Base-by-base conservation (phyloP, 2,888 invertebrate genomes). In the Calliopum simillimum region DNA sequence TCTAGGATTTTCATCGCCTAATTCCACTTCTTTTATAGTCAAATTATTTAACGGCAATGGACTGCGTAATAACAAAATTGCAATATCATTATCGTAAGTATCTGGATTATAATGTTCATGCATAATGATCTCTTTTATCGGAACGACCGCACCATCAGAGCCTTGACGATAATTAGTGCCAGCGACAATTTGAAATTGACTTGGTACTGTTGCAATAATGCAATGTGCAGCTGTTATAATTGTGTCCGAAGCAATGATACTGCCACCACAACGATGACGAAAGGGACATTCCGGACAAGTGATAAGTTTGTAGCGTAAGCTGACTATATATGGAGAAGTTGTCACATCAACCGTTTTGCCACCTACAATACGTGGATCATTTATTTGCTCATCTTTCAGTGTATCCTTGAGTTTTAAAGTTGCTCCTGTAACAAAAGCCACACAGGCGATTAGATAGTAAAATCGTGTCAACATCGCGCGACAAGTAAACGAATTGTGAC, bases 31-130 rank as follows among this genome's bases (percentile, higher is more conserved):
- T 62, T 74, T 77, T 0, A 84, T 82, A 49, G 79, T 79, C 11
- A 78, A 77, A 69, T 79, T 77, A 47, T 84, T 81, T 16, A 84
- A 44, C 0, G 80, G 80, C 71, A 84, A 55, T 1, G 79, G 78
- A 0, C 76, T 67, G 1, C 69, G 75, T n/a, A 85, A 58, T 0
- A 78, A 55, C 3, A 85, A 67, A 1, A 91, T 73, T 0, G 90
- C 90, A 14, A 91, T 82, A 67, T 91, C 91, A 71, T 87, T 87
- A 71, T 90, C 88, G 83, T 86, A 88, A 2, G 11, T 59, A 0
- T 4, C 4, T 14, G 72, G 63, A 53, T 84, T 81, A 76, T 89
- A 91, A 0, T 84, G 76, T 43, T 88, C 87, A 75, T 91, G 89
- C 74, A 83, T 83, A 1, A 86, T 71, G 4, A 89, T 76, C 46